Evolutionary conservation across 2,888 invertebrate genomes (phyloP), one percentile per base, ranked within the genome.

Genomic region (Spodoptera exigua): DNA sequence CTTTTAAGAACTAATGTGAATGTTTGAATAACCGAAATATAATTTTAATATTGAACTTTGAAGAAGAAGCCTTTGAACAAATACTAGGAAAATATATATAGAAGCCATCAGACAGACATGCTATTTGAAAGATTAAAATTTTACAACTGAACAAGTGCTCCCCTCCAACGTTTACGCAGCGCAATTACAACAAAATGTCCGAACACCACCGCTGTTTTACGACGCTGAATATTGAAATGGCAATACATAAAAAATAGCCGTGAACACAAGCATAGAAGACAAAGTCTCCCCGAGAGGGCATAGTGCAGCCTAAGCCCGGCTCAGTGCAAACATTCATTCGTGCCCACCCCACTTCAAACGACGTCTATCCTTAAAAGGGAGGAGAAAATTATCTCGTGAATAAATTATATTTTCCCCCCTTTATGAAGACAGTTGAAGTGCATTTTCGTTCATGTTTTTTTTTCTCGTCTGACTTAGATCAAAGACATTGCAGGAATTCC

Each of bases 331-430:
- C 91, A 91, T 89, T 88, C 86, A 87, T 88, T 85, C 86, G 83
- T 84, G 82, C 80, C 78, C 85, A 80, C 90, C 89, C 89, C 81
- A 86, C 89, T 90, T 88, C 86, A 89, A 91, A 87, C 87, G 87
- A 66, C 80, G 85, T 82, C 89, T 89, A 83, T 86, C 86, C 86
- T 88, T 88, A 85, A 86, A 88, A 89, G 90, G 89, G 89, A 89
- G 88, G 88, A 93, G 93, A 91, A 93, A 93, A 94, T 93, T 94
- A 93, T 94, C 93, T 92, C 89, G 87, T 94, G 93, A 94, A 94
- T 94, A 94, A 94, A 93, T 94, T 93, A 94, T 93, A 92, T 92
- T 92, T 89, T 88, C 87, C 89, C 91, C 91, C 91, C 89, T 91
- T 92, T 91, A 93, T 93, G 89, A 93, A 93, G 93, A 93, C 92